Evolutionary conservation across 1,140 invertebrate species (phyloP).

Genomic region (Calycopis cecrops): DNA sequence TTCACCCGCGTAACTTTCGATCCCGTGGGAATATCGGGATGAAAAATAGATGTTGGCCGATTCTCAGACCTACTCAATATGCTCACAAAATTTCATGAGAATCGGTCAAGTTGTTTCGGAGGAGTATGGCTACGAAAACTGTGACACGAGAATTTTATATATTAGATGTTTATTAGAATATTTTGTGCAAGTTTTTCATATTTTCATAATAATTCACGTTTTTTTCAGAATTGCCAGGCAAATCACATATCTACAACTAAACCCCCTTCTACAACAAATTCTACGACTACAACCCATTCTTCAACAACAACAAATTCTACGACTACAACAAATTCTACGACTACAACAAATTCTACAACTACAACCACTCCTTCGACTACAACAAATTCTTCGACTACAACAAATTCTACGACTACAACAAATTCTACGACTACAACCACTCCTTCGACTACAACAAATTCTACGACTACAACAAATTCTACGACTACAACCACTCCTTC

Average conservation of each 20-base stretch:
- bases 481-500: neutral
- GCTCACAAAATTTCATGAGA: too few relatives aligned
- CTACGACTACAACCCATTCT: neutral
- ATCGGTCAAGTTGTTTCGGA: too few relatives aligned
- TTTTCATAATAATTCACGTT: too few relatives aligned
- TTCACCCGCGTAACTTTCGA: too few relatives aligned
- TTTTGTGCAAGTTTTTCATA: too few relatives aligned
- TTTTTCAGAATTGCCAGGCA: too few relatives aligned
- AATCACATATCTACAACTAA: neutral
- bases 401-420: neutral
- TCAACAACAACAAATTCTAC: neutral
- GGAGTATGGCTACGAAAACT: too few relatives aligned
- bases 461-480: neutral
- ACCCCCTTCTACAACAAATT: constrained; percentile 2
- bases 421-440: neutral
- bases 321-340: neutral
- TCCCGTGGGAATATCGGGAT: too few relatives aligned
- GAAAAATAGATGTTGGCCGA: too few relatives aligned
- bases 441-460: neutral
- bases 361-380: constrained; percentile 13
- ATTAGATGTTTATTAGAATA: too few relatives aligned
- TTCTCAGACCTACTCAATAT: too few relatives aligned
- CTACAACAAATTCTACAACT: neutral
- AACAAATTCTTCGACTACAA: neutral
- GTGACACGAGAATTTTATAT: too few relatives aligned